Evolutionary conservation across 2,113 vertebrate genomes (phyloP), one percentile per base, ranked within the genome.

Genomic region (Solea senegalensis): DNA sequence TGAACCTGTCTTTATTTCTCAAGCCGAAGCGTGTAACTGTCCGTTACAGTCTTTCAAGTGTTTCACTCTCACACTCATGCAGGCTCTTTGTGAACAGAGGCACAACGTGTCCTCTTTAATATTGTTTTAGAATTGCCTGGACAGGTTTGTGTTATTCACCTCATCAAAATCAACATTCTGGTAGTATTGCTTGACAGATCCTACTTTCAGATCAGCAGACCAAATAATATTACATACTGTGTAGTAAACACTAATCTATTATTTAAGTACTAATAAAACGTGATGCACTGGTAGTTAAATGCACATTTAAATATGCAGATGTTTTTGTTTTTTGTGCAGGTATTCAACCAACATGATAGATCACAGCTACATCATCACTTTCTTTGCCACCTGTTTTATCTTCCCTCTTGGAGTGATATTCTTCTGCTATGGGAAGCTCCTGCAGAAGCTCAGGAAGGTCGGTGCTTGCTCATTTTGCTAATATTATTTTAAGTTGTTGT

Each of bases 371-470:
- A 95, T 96, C 72, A 94, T 96, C 68, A 92, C 93, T 0, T 94
- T 97, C 88, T 95, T 97, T 66, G 61, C 44, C 54, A 96, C 94
- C 57, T 97, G 96, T 56, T 97, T 97, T 77, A 84, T 96, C 68
- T 74, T 96, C 57, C 96, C 96, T 26, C 93, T 97, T 1, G 72
- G 87, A 15, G 76, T 97, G 43, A 97, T 97, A 76, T 91, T 95
- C 84, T 88, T 92, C 65, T 96, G 95, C 76, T 96, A 97, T 65
- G 95, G 95, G 60, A 96, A 95, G 84, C 80, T 97, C 51, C 91
- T 95, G 79, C 80, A 4, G 76, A 96, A 96, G 69, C 90, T 97
- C 65, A 93, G 87, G 84, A 95, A 96, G 95, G 95, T 96, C 76
- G 72, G 94, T 52, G 52, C 8, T 34, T 0, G 48, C 27, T 50